Percentiles rank a stretch among this genome's conserved stretches.
phyloP scores from a whole-genome alignment of 2,797 vertebrate species.

The Menidia menidia region DNA sequence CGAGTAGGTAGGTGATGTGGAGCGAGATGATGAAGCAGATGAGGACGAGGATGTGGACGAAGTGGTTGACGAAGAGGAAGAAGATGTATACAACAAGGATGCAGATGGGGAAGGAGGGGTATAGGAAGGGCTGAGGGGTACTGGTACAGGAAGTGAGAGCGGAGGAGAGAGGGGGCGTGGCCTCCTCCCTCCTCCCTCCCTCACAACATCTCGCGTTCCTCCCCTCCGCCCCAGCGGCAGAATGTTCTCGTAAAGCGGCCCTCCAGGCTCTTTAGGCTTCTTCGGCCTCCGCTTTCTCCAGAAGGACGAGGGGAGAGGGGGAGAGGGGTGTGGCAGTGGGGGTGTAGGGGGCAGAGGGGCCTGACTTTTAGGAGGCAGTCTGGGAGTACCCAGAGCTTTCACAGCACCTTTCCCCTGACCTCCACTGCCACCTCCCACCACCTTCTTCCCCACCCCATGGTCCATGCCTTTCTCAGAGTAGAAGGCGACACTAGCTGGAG shows the following conservation, averaged over 20 bases:
- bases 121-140: conserved; percentile 83
- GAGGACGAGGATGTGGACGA: conserved; percentile 81
- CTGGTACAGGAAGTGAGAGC: conserved; percentile 83
- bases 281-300: conserved; percentile 89
- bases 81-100: conserved; percentile 83
- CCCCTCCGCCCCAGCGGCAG: conserved; percentile 83
- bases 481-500: conserved; percentile 84
- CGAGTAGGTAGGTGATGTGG: conserved; percentile 83
- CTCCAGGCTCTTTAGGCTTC: conserved; percentile 89
- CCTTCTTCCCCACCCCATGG: conserved; percentile 86
- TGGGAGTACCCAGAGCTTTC: conserved; percentile 85
- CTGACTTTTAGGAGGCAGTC: conserved; percentile 84
- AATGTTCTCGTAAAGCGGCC: conserved; percentile 86
- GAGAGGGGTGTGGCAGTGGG: conserved; percentile 89
- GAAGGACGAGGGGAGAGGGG: conserved; percentile 90
- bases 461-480: conserved; percentile 86
- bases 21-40: conserved; percentile 82
- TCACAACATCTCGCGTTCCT: conserved; percentile 78
- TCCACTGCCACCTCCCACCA: conserved; percentile 83
- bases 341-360: conserved; percentile 88
- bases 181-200: conserved; percentile 80
- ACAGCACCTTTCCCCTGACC: conserved; percentile 86
- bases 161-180: conserved; percentile 83
- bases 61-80: conserved; percentile 80
- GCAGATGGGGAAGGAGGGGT: conserved; percentile 84